Evolutionary conservation across 2,113 vertebrate genomes (phyloP).

Genomic region (Leptosomus discolor): DNA sequence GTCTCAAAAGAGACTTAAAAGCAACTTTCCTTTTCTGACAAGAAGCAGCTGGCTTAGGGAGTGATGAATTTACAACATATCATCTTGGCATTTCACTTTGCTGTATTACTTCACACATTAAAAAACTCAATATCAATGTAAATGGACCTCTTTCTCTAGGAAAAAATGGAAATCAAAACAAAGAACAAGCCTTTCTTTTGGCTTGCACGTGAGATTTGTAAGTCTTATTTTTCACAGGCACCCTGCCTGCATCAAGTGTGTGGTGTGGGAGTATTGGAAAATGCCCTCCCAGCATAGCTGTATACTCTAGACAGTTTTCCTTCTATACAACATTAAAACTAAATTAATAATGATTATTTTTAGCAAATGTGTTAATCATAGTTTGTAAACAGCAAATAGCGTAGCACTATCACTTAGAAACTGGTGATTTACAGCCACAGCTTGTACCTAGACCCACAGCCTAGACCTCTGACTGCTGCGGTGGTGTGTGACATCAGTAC

Average conservation of each 20-base stretch:
- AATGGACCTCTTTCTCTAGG: constrained; percentile 8
- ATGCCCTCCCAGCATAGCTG: background rate
- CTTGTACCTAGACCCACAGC: background rate
- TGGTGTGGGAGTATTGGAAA: background rate
- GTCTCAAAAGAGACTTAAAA: constrained; percentile 49
- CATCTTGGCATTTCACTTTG: constrained; percentile 31
- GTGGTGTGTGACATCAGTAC: background rate
- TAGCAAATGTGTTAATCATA: background rate
- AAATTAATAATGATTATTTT: background rate
- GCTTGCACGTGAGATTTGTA: background rate
- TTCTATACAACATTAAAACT: background rate
- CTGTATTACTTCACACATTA: constrained; percentile 29
- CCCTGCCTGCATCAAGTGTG: background rate
- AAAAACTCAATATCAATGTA: constrained; percentile 32
- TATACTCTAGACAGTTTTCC: background rate
- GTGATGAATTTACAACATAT: constrained; percentile 41
- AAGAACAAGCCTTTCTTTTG: background rate
- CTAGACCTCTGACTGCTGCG: background rate
- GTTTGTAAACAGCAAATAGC: background rate
- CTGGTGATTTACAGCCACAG: background rate
- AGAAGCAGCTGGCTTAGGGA: constrained; percentile 53
- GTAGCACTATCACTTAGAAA: background rate
- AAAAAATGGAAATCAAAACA: background rate
- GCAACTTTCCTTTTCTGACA: constrained; percentile 28
- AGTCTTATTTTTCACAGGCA: background rate